A percentile compares a stretch with the other conserved stretches of the same genome.
Evolutionary conservation across 2,797 vertebrate species (phyloP).

Genomic region (Pangasius djambal): DNA sequence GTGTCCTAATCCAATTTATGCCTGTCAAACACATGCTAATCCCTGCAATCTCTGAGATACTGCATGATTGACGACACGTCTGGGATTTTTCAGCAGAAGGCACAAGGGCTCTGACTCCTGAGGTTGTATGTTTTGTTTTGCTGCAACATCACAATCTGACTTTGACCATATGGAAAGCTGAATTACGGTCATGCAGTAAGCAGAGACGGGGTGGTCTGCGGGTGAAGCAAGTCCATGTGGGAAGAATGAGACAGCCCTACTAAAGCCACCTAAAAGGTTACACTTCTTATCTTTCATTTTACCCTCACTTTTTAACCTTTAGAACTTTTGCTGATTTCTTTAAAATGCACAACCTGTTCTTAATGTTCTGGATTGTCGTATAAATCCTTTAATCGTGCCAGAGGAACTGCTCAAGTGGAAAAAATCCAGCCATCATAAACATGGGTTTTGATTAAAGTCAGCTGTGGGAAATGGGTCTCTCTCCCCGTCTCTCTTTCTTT

Average conservation of each 20-base stretch:
- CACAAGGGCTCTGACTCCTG: neutral
- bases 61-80: constrained; percentile 37
- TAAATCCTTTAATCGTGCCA: constrained; percentile 35
- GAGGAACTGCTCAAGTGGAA: constrained; percentile 37
- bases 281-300: neutral
- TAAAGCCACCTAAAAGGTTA: constrained; percentile 14
- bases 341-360: constrained; percentile 36
- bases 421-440: constrained; percentile 52
- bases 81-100: constrained; percentile 36
- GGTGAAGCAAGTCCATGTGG: neutral
- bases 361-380: constrained; percentile 42
- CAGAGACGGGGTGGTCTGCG: neutral
- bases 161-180: neutral
- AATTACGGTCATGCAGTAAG: neutral
- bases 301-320: neutral
- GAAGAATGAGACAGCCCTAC: neutral
- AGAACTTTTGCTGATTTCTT: constrained; percentile 28
- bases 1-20: constrained; percentile 48
- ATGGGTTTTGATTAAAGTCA: constrained; percentile 49
- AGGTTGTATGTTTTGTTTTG: constrained; percentile 2
- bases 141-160: constrained; percentile 1
- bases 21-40: constrained; percentile 46
- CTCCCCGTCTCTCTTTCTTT: neutral
- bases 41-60: constrained; percentile 28
- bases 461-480: constrained; percentile 34